These are phyloP conservation scores for Podabrus alpinus DNA, from an alignment of 2,888 invertebrate species.

Conservation along the genomic window DNA sequence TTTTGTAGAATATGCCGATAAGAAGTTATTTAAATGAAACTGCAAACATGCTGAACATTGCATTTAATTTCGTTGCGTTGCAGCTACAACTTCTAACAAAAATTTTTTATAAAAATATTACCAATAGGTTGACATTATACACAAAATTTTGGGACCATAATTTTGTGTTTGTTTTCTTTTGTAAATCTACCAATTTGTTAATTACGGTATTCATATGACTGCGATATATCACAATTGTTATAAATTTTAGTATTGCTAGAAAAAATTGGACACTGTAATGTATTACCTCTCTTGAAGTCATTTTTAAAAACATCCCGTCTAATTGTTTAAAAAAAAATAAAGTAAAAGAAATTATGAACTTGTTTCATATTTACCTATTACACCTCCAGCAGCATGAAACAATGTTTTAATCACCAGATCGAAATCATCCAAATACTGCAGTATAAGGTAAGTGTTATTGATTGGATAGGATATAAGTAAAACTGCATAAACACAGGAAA, in stretches of 20 bases:
- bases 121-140: slow-evolving; percentile 3
- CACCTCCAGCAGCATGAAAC: not conserved
- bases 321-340: too few relatives aligned
- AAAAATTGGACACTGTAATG: not conserved
- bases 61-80: too few relatives aligned
- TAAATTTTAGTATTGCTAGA: slow-evolving; percentile 5
- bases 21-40: too few relatives aligned
- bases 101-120: not conserved
- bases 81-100: too few relatives aligned
- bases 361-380: not conserved
- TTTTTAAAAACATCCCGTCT: too few relatives aligned
- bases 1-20: too few relatives aligned
- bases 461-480: not conserved
- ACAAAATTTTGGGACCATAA: not conserved
- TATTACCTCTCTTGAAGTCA: too few relatives aligned
- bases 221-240: not conserved
- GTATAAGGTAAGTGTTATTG: not conserved
- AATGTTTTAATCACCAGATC: not conserved
- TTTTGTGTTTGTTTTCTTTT: slow-evolving; percentile 4
- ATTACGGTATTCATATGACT: not conserved
- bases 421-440: not conserved
- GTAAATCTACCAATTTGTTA: slow-evolving; percentile 1
- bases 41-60: too few relatives aligned
- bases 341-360: too few relatives aligned
- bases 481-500: not conserved